Conservation (phyloP, 2,113 vertebrate genomes). For the Mionectes macconnelli region DNA sequence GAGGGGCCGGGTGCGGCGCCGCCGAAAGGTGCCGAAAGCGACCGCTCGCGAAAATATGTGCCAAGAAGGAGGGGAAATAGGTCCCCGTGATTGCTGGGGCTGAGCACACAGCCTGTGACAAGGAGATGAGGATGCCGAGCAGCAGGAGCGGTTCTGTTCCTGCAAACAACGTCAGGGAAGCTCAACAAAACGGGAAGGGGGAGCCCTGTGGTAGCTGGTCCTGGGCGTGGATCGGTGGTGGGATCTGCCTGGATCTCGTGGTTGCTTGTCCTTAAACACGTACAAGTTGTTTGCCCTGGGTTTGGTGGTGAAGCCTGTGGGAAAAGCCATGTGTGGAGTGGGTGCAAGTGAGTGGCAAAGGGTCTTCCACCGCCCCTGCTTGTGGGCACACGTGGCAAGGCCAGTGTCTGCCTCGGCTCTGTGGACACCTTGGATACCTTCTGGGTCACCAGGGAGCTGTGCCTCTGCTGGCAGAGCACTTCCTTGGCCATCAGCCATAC, state of each 20-base stretch:
- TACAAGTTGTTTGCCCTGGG: not conserved
- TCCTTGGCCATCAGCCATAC: fast-evolving
- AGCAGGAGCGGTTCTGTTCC: not conserved
- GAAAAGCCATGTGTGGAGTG: not conserved
- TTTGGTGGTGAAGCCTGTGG: not conserved
- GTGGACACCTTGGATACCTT: not conserved
- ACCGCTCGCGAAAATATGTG: not conserved
- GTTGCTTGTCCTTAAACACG: not conserved
- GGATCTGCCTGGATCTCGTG: not conserved
- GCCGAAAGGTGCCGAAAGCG: not conserved
- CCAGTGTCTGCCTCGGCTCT: fast-evolving
- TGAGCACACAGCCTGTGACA: not conserved
- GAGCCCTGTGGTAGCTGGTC: no score
- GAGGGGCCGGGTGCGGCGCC: not conserved
- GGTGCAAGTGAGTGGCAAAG: not conserved
- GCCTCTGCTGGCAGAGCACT: fast-evolving
- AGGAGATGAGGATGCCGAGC: not conserved
- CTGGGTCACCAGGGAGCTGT: not conserved
- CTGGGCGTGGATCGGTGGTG: not conserved
- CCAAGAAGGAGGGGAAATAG: not conserved
- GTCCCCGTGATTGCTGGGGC: not conserved
- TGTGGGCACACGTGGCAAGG: not conserved
- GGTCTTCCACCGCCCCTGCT: not conserved
- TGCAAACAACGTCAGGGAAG: not conserved
- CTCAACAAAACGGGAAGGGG: not conserved